These are phyloP conservation scores for Cloeon dipterum DNA, from an alignment of 2,888 invertebrate genomes.

Conservation along the genomic window DNA sequence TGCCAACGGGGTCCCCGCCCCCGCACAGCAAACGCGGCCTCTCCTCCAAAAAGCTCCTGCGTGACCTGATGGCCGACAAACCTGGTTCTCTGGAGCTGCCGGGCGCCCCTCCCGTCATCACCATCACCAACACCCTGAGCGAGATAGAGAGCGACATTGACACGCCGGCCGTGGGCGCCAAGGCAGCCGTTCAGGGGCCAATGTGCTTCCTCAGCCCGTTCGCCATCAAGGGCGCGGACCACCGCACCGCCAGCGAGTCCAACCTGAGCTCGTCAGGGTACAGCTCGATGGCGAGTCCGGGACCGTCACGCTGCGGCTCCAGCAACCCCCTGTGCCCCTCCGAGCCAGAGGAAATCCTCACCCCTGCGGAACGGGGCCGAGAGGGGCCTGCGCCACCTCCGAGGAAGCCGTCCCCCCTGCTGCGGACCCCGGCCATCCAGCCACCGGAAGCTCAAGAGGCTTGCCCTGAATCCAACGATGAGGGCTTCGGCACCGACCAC, in stretches of 20 bases:
- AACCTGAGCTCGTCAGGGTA: constrained; percentile 67
- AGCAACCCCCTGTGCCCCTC: constrained; percentile 55
- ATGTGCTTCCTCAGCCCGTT: constrained; percentile 62
- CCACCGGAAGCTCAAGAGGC: background rate
- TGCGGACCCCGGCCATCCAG: constrained; percentile 30
- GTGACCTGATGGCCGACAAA: constrained; percentile 36
- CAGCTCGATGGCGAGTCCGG: constrained; percentile 67
- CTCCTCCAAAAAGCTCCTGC: constrained; percentile 11
- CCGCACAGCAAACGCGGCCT: constrained; percentile 19
- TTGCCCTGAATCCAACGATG: constrained; percentile 27
- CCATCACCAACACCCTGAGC: constrained; percentile 50
- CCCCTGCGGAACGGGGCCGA: constrained; percentile 11
- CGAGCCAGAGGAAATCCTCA: constrained; percentile 41
- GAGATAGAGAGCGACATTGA: constrained; percentile 28
- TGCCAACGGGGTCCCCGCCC: constrained; percentile 26
- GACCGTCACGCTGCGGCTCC: constrained; percentile 58
- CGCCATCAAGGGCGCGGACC: constrained; percentile 43
- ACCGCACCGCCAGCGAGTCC: constrained; percentile 58
- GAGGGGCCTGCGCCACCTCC: constrained; percentile 13
- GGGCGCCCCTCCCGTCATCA: constrained; percentile 33
- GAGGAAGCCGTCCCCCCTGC: constrained; percentile 32
- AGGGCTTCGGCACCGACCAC: constrained; percentile 53
- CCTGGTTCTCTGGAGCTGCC: constrained; percentile 34
- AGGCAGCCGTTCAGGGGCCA: constrained; percentile 15
- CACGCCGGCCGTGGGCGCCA: constrained; percentile 18